Evolutionary conservation across 2,113 vertebrate genomes (phyloP), one percentile per base, ranked within the genome.

Genomic region (Microcebus murinus): DNA sequence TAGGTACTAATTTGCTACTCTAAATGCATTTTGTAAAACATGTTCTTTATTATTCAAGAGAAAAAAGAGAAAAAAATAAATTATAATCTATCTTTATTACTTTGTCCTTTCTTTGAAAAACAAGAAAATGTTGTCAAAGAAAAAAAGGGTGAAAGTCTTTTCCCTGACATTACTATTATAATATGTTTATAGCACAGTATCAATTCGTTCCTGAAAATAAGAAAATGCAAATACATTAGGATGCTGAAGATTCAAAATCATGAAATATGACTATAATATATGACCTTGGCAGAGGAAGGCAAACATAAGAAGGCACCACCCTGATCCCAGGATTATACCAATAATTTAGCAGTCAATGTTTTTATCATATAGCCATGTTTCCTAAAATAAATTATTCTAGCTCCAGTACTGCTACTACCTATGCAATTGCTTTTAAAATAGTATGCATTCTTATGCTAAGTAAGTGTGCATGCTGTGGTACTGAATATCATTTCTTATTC

Each of bases 401-500:
- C 21, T 59, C 23, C 23, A 23, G 1, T 63, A 21, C 12, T 94
- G 61, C 34, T 48, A 45, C 6, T 70, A 80, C 80, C 9, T 61
- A 18, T 55, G 31, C 63, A 81, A 80, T 81, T 34, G 74, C 63
- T 94, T 80, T 65, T 61, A 79, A 94, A 96, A 68, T 34, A 71
- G 85, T 71, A 31, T 25, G 31, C 81, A 93, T 96, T 97, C 34
- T 68, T 84, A 87, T 90, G 90, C 95, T 95, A 94, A 93, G 42
- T 57, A 36, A 93, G 61, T 25, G 10, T 70, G 39, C 77, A 34
- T 48, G 17, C 57, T 48, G 36, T 55, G 18, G 21, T 85, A 34
- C 50, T 45, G 67, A 90, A 77, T 73, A 42, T 25, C 45, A 48
- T 84, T 95, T 87, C 83, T 90, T 90, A 76, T 95, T 81, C 63